A percentile compares a stretch with the other conserved stretches of the same genome.
These are phyloP conservation scores for Carettochelys insculpta DNA, from an alignment of 2,113 vertebrate species.

Conservation along the genomic window DNA sequence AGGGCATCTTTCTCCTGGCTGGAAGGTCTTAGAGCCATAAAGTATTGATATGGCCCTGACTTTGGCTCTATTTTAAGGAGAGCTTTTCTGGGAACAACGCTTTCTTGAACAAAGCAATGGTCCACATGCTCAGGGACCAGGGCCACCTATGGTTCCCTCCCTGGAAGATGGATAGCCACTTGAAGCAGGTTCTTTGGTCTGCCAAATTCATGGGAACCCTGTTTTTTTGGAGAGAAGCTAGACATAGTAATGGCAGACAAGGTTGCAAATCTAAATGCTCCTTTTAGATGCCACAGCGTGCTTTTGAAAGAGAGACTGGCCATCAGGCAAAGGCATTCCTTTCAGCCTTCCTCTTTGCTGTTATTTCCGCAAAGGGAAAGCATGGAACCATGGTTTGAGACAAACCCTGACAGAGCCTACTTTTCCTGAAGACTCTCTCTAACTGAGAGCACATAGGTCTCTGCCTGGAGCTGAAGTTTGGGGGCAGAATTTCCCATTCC, in stretches of 20 bases:
- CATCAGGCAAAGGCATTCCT: neutral
- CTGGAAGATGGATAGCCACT: neutral
- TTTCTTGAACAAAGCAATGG: neutral
- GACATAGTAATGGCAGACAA: neutral
- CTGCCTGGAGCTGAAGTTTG: too few species aligned
- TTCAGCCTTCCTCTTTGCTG: neutral
- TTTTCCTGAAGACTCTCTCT: too few species aligned
- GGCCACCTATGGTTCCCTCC: neutral
- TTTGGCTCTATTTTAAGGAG: neutral
- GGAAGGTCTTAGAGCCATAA: neutral
- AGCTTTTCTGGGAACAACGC: neutral
- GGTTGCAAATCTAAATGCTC: neutral
- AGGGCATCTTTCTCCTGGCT: neutral
- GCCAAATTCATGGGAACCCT: neutral
- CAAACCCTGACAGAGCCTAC: neutral
- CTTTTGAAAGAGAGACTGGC: neutral
- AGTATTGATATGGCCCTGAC: neutral
- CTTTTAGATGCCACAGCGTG: neutral
- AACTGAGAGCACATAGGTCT: too few species aligned
- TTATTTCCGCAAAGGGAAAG: neutral
- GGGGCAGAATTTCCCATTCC: too few species aligned
- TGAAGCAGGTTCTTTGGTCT: neutral
- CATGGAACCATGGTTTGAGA: neutral
- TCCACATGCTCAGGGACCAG: neutral
- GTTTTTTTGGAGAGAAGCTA: neutral